Evolutionary conservation across 1,140 invertebrate species (phyloP), one percentile per base, ranked within the genome.

Genomic region (Zaprionus vittiger): DNA sequence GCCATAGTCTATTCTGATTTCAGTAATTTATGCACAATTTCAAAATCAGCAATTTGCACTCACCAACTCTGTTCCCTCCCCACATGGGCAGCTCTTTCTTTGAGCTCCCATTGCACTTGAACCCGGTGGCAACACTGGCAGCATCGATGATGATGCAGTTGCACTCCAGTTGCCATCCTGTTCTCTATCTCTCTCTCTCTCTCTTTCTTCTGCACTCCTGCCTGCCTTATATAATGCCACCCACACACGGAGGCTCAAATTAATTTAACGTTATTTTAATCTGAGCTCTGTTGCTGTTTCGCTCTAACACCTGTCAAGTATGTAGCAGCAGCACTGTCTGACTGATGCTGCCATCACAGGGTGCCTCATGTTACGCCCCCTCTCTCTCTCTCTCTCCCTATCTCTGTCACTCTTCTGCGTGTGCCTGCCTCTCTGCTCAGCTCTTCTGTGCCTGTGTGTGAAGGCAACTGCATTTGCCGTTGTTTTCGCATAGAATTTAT

Each of bases 261-360:
- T 89, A 90, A 84, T 90, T 89, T 84, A 84, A 90, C 81, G 81
- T 87, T 89, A 84, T 89, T 90, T 89, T 90, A 89, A 89, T 90
- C 89, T 79, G 81, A 84, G 81, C 78, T 77, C n/a, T 64, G 59
- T 56, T 54, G 65, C 67, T 47, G 66, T 65, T 64, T 47, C 70
- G 49, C 56, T 74, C 65, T 62, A 66, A 70, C 75, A 76, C 68
- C 67, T 71, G 73, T 66, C 37, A n/a, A 34, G 38, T 20, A 20
- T 20, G 20, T 26, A 52, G 77, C 47, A 34, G 72, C 59, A 26
- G 34, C 52, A 24, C 54, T 34, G 44, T 52, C 68, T 69, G 72
- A 75, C 57, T 72, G 80, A 80, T 80, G 78, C 78, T 67, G 73
- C 68, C 70, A 57, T 24, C 64, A 80, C 82, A 78, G 71, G 85